Percentiles rank a stretch among this genome's conserved stretches.
These are phyloP conservation scores for Anagyrus pseudococci DNA, from an alignment of 2,888 invertebrate genomes.

Conservation along the genomic window DNA sequence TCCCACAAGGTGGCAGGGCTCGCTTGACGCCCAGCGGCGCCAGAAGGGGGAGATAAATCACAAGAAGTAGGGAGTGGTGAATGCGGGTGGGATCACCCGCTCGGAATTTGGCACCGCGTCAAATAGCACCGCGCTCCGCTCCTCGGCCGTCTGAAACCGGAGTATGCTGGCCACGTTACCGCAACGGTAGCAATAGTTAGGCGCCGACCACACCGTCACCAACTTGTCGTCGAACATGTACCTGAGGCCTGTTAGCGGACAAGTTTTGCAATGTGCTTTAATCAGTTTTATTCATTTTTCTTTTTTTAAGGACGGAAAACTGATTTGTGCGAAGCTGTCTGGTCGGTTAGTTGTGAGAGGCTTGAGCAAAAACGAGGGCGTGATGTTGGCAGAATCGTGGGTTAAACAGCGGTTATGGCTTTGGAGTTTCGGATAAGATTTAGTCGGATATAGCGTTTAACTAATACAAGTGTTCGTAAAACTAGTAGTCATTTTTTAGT, in stretches of 20 bases:
- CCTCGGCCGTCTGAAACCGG: constrained; percentile 82
- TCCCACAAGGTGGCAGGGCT: too few species aligned
- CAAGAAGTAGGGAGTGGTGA: constrained; percentile 96
- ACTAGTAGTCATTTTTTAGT: too few species aligned
- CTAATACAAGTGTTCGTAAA: too few species aligned
- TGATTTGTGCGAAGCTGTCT: too few species aligned
- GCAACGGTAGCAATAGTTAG: constrained; percentile 99
- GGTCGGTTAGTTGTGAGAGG: not conserved
- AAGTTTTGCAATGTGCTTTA: too few species aligned
- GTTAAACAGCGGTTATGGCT: too few species aligned
- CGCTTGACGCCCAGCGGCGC: not conserved
- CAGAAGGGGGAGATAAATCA: constrained; percentile 61
- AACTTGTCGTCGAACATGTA: constrained; percentile 98
- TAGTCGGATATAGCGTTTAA: too few species aligned
- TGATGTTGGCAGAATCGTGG: too few species aligned
- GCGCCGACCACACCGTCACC: constrained; percentile 99
- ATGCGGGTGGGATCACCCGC: constrained; percentile 90
- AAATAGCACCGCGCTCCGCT: constrained; percentile 85
- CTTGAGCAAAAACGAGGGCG: not conserved
- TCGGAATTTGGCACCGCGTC: constrained; percentile 95
- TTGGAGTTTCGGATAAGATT: too few species aligned
- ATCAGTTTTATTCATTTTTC: not conserved
- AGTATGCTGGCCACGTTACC: constrained; percentile 98
- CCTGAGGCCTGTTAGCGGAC: constrained; percentile 76
- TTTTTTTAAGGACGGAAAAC: not conserved